Conservation (phyloP, 2,888 invertebrate genomes). For the Lasioglossum calceatum region DNA sequence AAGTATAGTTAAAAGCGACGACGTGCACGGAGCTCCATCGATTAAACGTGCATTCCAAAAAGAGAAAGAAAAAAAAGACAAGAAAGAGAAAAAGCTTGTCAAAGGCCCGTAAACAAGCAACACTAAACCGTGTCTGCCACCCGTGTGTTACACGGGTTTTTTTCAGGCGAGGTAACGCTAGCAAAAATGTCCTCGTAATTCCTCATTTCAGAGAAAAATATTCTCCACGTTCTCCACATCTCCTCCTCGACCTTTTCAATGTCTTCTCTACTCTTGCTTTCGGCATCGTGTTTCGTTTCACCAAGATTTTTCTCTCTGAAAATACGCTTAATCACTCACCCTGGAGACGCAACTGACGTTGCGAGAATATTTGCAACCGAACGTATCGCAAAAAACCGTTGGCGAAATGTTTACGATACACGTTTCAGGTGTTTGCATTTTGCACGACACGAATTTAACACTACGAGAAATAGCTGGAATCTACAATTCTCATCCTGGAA, state of each 20-base stretch:
- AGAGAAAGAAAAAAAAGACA: not conserved
- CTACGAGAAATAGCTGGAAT: too few relatives aligned
- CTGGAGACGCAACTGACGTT: not conserved
- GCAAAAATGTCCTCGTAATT: not conserved
- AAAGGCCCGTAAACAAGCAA: conserved; percentile 56
- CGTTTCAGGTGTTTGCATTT: too few relatives aligned
- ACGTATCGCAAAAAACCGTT: not conserved
- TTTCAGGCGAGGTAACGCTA: not conserved
- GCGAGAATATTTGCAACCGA: not conserved
- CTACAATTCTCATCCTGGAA: too few relatives aligned
- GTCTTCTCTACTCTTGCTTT: not conserved
- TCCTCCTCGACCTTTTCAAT: not conserved
- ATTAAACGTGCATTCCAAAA: conserved; percentile 55
- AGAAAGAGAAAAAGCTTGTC: conserved; percentile 1
- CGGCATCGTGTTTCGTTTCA: not conserved
- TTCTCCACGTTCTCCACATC: not conserved
- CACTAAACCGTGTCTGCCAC: conserved; percentile 27
- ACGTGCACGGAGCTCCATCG: conserved; percentile 52
- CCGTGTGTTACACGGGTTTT: conserved; percentile 39
- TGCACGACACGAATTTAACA: too few relatives aligned
- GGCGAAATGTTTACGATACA: not conserved
- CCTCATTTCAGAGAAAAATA: not conserved
- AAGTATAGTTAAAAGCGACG: conserved; percentile 50
- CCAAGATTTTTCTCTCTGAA: not conserved
- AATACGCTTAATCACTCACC: not conserved